Conservation (phyloP, 2,797 vertebrate species). For the Gobio occitaniae region DNA sequence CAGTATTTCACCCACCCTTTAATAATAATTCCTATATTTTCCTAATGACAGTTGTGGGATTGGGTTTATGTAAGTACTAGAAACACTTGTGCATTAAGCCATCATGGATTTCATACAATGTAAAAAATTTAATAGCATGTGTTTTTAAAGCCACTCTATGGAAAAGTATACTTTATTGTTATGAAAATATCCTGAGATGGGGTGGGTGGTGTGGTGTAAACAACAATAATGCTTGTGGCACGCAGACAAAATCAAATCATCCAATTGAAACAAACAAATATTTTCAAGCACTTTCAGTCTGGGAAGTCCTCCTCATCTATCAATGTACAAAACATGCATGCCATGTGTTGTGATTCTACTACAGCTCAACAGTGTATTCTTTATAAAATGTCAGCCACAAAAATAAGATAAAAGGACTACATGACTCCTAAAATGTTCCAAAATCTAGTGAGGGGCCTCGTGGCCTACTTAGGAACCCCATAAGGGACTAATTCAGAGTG, state of each 20-base stretch:
- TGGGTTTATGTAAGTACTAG: background rate
- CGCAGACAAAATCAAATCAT: background rate
- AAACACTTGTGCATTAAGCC: background rate
- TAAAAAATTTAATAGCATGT: background rate
- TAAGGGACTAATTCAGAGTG: background rate
- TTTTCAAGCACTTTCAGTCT: background rate
- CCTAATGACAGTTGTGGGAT: background rate
- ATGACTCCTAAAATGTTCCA: background rate
- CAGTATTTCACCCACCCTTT: too few species aligned
- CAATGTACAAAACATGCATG: background rate
- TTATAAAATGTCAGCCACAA: background rate
- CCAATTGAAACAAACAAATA: background rate
- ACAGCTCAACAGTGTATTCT: background rate
- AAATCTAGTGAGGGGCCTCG: background rate
- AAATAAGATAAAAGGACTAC: background rate
- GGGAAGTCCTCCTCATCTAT: background rate
- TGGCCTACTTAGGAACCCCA: background rate
- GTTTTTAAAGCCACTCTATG: background rate
- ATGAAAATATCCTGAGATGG: background rate
- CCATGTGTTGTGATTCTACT: background rate
- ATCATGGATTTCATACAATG: background rate
- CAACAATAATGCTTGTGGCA: conserved; percentile 1
- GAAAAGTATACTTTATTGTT: background rate
- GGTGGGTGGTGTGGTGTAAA: background rate
- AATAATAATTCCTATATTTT: background rate